Base-by-base conservation (phyloP, 2,113 vertebrate genomes). In the Microtus ochrogaster region DNA sequence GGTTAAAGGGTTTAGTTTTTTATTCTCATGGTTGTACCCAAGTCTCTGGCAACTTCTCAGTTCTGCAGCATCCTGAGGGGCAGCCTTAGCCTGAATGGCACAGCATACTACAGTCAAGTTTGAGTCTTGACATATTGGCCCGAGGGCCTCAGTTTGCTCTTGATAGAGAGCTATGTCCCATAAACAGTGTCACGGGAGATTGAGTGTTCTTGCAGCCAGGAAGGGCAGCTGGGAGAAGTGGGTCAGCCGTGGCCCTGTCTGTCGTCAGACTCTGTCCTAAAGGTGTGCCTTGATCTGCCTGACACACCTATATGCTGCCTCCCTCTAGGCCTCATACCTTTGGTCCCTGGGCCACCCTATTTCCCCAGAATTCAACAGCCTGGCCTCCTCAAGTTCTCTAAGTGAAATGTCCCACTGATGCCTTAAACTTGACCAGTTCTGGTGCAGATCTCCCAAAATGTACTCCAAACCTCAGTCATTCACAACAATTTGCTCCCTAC, bases 151-250 rank as follows among this genome's bases (percentile, higher is more conserved):
- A 68, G 72, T 95, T 89, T 83, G 70, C 84, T n/a, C 39, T 58
- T 93, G 94, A 82, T 70, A 39, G 70, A 84, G 33, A 90, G 33
- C 21, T 76, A 9, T 81, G 72, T 77, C 47, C 91, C 76, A 92
- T 39, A 44, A 47, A 58, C 63, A 58, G 28, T 17, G 47, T n/a
- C 81, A 47, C 44, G 39, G 24, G 39, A 94, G 33, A 44, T 8
- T 55, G 49, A 55, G 4, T 36, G 16, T 84, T 74, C 44, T 52
- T 68, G 68, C 79, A 44, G 41, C 61, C 68, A 55, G 16, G 36
- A 28, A 88, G 72, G 76, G 49, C 33, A 70, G 16, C 44, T 33
- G 30, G 41, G 86, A 97, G 79, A 95, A 95, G n/a, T 94, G 76
- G 84, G 88, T 90, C 30, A 1, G 84, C 84, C 44, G 14, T 63